Base-by-base conservation (phyloP, 2,888 invertebrate species). In the Eupelmus urozonus region DNA sequence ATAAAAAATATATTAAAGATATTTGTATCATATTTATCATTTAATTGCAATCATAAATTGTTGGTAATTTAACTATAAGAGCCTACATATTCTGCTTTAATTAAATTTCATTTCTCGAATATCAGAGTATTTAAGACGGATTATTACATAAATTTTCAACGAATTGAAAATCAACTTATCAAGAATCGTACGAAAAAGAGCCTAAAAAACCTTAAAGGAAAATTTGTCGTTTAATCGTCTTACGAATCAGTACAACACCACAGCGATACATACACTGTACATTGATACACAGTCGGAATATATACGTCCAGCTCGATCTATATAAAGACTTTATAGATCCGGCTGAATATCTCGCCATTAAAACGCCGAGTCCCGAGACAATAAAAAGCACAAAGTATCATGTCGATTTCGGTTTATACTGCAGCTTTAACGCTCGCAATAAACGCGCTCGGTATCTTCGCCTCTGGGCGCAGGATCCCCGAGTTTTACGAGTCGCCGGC, bases 291-390 rank as follows among this genome's bases (percentile, higher is more conserved):
- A 34, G 34, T 34, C 9, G 9, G 9, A 34, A 34, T 3, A 34
- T 34, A 34, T 34, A 34, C 9, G 34, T 34, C 3, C 9, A 34
- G n/a, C n/a, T n/a, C 20, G 34, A 67, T 67, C 66, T 67, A 16
- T 20, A 59, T 20, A 45, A 4, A 13, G 7, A 45, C 29, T 16
- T n/a, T 4, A 11, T 4, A 55, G 23, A 27, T 42, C 16, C 9
- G 29, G 40, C 45, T 45, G 18, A 70, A 70, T 18, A 70, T 49
- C 7, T 45, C 45, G 29, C 13, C 27, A 45, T 42, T 49, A 29
- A 59, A 59, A 45, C 16, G 3, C 9, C n/a, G n/a, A 23, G 20
- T 59, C 29, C 20, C 13, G 11, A 45, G 13, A 59, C 45, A 45
- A 59, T 70, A 70, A 59, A 70, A 34, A 34, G 34, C 3, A 42